Evolutionary conservation across 2,888 invertebrate genomes (phyloP).

Genomic region (Erannis defoliaria): DNA sequence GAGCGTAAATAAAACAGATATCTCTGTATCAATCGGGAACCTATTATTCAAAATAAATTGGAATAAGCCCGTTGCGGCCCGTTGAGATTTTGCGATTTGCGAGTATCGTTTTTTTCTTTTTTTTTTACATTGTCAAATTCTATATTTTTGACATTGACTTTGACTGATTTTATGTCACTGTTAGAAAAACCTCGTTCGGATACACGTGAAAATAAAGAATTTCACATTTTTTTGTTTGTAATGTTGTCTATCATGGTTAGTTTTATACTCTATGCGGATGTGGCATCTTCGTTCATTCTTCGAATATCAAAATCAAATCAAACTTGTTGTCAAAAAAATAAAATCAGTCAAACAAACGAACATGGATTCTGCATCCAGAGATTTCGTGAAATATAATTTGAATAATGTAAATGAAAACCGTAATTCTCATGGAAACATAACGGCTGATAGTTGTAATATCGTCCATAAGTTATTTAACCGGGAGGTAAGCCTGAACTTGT

Average conservation of each 20-base stretch:
- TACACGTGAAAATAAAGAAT: too few species aligned
- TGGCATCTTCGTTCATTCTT: neutral
- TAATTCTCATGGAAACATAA: slow-evolving; percentile 61
- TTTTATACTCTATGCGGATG: neutral
- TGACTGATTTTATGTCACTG: too few species aligned
- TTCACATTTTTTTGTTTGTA: neutral
- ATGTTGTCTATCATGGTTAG: neutral
- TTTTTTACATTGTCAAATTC: too few species aligned
- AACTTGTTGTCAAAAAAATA: slow-evolving; percentile 58
- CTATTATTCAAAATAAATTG: too few species aligned
- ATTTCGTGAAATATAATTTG: slow-evolving; percentile 67
- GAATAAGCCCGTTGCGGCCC: too few species aligned
- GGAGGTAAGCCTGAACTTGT: slow-evolving; percentile 80
- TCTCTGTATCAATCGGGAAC: neutral
- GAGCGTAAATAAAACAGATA: neutral
- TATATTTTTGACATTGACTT: too few species aligned
- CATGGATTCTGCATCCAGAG: slow-evolving; percentile 79
- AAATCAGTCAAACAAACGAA: slow-evolving; percentile 77
- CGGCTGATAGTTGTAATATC: slow-evolving; percentile 69
- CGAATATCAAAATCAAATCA: too few species aligned
- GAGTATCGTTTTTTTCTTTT: too few species aligned
- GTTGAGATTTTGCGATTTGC: too few species aligned
- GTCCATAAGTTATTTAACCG: slow-evolving; percentile 87
- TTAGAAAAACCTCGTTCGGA: too few species aligned
- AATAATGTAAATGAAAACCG: slow-evolving; percentile 63